Evolutionary conservation across 2,888 invertebrate genomes (phyloP).

Genomic region (Eucera pruinosa): DNA sequence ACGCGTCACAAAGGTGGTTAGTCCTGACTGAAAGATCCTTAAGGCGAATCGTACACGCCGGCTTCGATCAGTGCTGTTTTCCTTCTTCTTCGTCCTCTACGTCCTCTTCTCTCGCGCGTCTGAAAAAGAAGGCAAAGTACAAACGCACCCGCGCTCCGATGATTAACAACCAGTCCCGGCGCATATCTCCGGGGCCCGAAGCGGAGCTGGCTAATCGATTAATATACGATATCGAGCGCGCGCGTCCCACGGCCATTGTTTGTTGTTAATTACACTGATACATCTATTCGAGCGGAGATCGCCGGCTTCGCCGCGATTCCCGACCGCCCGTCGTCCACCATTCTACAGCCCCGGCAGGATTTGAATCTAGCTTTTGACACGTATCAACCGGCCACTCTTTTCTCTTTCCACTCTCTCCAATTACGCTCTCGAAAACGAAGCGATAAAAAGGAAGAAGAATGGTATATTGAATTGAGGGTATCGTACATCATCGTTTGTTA

Average conservation of each 20-base stretch:
- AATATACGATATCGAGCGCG: conserved; percentile 77
- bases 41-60: conserved; percentile 53
- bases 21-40: conserved; percentile 44
- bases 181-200: conserved; percentile 70
- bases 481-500: conserved; percentile 33
- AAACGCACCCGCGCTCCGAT: conserved; percentile 76
- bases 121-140: conserved; percentile 65
- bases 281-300: conserved; percentile 73
- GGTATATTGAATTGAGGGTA: conserved; percentile 36
- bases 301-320: conserved; percentile 63
- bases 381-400: conserved; percentile 34
- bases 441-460: too few species aligned
- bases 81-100: not conserved
- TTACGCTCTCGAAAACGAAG: not conserved
- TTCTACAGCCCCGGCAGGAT: conserved; percentile 46
- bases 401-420: not conserved
- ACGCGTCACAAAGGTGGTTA: conserved; percentile 66
- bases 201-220: conserved; percentile 76
- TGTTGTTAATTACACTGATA: conserved; percentile 81
- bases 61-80: conserved; percentile 24
- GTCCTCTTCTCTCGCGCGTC: conserved; percentile 42
- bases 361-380: conserved; percentile 69
- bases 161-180: conserved; percentile 76
- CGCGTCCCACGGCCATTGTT: conserved; percentile 78
- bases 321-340: conserved; percentile 71